Evolutionary conservation across 2,113 vertebrate genomes (phyloP).

Genomic region (Larimichthys polyactis): DNA sequence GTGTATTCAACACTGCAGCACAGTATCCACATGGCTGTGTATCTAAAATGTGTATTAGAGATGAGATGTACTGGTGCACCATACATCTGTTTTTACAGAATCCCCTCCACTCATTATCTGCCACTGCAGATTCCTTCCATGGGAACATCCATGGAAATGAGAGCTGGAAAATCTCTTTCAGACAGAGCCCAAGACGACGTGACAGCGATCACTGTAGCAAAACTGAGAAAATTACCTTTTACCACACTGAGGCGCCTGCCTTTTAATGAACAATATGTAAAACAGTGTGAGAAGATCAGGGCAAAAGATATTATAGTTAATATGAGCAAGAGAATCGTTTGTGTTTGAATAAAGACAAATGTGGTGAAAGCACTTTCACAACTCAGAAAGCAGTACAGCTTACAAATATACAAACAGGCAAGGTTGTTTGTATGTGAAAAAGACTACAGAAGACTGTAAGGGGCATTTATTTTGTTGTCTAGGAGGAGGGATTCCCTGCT

Average conservation of each 20-base stretch:
- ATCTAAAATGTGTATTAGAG: neutral
- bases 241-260: neutral
- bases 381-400: neutral
- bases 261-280: conserved; percentile 50
- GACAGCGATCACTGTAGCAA: conserved; percentile 27
- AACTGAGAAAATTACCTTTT: conserved; percentile 37
- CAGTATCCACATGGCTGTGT: neutral
- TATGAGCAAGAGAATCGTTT: conserved; percentile 25
- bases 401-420: neutral
- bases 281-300: conserved; percentile 16
- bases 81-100: neutral
- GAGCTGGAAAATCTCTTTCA: conserved; percentile 9
- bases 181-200: neutral
- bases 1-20: neutral
- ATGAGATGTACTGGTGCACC: neutral
- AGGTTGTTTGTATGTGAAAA: neutral
- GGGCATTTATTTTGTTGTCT: neutral
- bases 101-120: neutral
- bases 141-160: conserved; percentile 19
- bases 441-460: neutral
- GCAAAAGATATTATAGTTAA: conserved; percentile 24
- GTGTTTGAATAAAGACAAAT: conserved; percentile 10
- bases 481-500: neutral
- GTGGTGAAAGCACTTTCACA: neutral
- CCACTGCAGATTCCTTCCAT: neutral